phyloP scores from a whole-genome alignment of 35 echinoderm and acorn worm species.

The Strongylocentrotus purpuratus region DNA sequence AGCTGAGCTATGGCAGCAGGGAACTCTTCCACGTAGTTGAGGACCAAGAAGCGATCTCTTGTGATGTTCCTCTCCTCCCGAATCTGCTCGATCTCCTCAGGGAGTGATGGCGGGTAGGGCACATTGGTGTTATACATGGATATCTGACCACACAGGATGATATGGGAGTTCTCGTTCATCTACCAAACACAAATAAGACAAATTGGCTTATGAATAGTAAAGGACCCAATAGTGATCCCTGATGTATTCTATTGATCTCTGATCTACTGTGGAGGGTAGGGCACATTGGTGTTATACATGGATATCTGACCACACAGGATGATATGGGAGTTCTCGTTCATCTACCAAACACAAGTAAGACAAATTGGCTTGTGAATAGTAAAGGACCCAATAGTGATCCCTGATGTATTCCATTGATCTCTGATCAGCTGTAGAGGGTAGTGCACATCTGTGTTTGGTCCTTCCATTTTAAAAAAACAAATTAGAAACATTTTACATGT shows the following conservation, averaged over 20 bases:
- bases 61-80: conserved; percentile 71
- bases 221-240: not conserved
- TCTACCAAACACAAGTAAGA: conserved; percentile 27
- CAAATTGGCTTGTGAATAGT: not conserved
- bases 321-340: conserved; percentile 79
- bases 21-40: conserved; percentile 89
- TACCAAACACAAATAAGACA: not conserved
- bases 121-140: conserved; percentile 86
- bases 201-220: not conserved
- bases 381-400: not conserved
- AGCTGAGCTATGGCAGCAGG: conserved; percentile 62
- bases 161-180: conserved; percentile 89
- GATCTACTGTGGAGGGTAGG: too few relatives aligned
- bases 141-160: conserved; percentile 94
- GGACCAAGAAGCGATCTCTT: conserved; percentile 85
- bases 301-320: conserved; percentile 86
- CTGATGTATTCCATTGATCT: not conserved
- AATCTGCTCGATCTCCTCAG: conserved; percentile 67
- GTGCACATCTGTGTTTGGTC: too few relatives aligned
- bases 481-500: too few relatives aligned
- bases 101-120: conserved; percentile 85
- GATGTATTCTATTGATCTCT: too few relatives aligned
- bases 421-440: too few relatives aligned
- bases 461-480: too few relatives aligned
- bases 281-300: too few relatives aligned